Percentiles rank a stretch among this genome's conserved stretches.
These are phyloP conservation scores for Zeus faber DNA, from an alignment of 2,113 vertebrate genomes.

Conservation along the genomic window DNA sequence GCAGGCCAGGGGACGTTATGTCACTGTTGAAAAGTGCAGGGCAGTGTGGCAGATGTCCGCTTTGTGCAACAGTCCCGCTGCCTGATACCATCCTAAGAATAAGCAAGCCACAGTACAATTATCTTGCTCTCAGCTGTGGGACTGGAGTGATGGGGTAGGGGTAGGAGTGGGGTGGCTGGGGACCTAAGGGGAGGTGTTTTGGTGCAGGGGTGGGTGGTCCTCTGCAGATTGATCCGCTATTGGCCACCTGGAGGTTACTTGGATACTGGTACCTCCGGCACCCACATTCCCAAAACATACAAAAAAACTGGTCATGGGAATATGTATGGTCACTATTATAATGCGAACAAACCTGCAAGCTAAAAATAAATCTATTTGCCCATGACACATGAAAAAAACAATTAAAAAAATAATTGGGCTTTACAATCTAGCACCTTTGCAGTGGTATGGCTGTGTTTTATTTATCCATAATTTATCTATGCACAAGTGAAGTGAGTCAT, in stretches of 20 bases:
- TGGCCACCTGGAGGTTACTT: background rate
- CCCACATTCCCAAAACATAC: constrained; percentile 4
- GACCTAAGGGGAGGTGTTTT: constrained; percentile 8
- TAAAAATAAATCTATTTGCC: background rate
- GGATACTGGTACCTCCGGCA: background rate
- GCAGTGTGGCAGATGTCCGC: constrained; percentile 66
- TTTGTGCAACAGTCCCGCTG: constrained; percentile 60
- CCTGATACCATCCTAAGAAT: constrained; percentile 64
- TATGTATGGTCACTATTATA: constrained; percentile 54
- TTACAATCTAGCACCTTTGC: too few species aligned
- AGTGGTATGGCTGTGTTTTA: too few species aligned
- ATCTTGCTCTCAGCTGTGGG: constrained; percentile 32
- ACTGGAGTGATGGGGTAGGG: background rate
- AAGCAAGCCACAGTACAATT: constrained; percentile 62
- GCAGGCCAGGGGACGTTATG: constrained; percentile 50
- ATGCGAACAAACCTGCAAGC: constrained; percentile 39
- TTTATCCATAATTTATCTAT: too few species aligned
- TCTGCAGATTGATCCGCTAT: background rate
- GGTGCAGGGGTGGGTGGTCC: constrained; percentile 35
- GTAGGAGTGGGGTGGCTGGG: background rate
- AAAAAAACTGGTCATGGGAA: constrained; percentile 28
- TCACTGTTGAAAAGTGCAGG: constrained; percentile 61
- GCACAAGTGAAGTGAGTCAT: too few species aligned
- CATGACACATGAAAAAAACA: too few species aligned
- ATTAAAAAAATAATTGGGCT: too few species aligned